These are phyloP conservation scores for Zosterops borbonicus DNA, from an alignment of 2,113 vertebrate genomes.

Conservation along the genomic window DNA sequence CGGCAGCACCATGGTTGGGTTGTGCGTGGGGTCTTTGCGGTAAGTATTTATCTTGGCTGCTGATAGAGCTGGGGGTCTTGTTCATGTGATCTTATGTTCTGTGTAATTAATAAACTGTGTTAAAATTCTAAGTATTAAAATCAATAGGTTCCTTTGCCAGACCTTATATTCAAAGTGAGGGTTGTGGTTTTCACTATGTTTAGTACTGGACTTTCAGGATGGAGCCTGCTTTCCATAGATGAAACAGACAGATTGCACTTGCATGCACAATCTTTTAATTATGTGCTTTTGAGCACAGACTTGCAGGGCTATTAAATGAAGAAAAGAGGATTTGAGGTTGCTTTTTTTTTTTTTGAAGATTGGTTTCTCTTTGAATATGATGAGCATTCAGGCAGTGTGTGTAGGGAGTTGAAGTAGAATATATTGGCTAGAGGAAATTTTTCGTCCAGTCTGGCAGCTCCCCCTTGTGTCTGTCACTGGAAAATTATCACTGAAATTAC, in stretches of 20 bases:
- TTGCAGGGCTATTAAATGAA: not conserved
- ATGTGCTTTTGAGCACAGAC: not conserved
- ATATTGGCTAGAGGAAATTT: not conserved
- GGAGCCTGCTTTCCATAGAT: not conserved
- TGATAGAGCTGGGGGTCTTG: not conserved
- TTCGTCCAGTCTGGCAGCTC: not conserved
- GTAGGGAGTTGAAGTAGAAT: not conserved
- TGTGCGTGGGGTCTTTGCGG: conserved; percentile 94
- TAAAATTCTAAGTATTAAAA: not conserved
- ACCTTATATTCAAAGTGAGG: not conserved
- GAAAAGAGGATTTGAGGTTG: not conserved
- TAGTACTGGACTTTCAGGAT: not conserved
- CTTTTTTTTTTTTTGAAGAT: not conserved
- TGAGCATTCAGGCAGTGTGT: not conserved
- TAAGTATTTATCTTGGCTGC: conserved; percentile 66
- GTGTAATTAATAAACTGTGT: not conserved
- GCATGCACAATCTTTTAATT: not conserved
- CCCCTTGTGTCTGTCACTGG: conserved; percentile 40
- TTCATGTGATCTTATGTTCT: not conserved
- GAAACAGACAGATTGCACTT: not conserved
- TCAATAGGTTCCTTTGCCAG: not conserved
- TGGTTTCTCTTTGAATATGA: not conserved
- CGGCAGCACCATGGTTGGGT: conserved; percentile 97
- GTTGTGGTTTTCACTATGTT: not conserved
- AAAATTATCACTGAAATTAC: not conserved